Evolutionary conservation across 1,140 invertebrate genomes (phyloP), one percentile per base, ranked within the genome.

Genomic region (Drosophila lini): DNA sequence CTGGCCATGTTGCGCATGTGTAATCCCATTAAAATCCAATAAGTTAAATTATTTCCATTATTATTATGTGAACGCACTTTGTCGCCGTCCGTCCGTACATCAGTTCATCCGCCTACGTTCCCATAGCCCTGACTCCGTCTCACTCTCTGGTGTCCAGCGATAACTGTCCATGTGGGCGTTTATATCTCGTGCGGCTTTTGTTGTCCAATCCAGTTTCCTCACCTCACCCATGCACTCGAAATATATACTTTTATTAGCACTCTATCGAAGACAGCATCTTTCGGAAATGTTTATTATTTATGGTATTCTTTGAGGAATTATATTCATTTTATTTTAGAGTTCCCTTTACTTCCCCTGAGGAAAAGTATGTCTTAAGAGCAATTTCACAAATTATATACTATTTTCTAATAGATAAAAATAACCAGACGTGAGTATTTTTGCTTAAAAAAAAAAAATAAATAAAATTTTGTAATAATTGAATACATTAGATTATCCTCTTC

Each of bases 1-100:
- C 61, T 77, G 65, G 74, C 55, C 77, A 78, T 90, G 84, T 84
- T 89, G 84, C 85, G 84, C 80, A 89, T 89, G 80, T 90, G 86
- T 90, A 90, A 90, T 90, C 88, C 80, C 86, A 90, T 90, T 90
- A 90, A 90, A 90, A 90, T 90, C 82, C 88, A 90, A 90, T 90
- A 90, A 90, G 82, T 90, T 90, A 86, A 90, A 90, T 90, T 90
- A 90, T 90, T 86, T 90, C 79, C 88, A 90, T 90, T 90, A 90
- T 86, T 88, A 84, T 89, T 89, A 81, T 88, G 84, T 81, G 84
- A 89, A 83, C 77, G 77, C 74, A 84, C 73, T 89, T 88, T 83
- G 83, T 80, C 68, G 83, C 67, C 48, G 60, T 55, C 67, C 59
- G 56, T 48, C 67, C 32, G 64, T 82, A 60, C 58, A 57, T 71